phyloP scores from a whole-genome alignment of 2,113 vertebrate genomes.

The Nerophis ophidion region DNA sequence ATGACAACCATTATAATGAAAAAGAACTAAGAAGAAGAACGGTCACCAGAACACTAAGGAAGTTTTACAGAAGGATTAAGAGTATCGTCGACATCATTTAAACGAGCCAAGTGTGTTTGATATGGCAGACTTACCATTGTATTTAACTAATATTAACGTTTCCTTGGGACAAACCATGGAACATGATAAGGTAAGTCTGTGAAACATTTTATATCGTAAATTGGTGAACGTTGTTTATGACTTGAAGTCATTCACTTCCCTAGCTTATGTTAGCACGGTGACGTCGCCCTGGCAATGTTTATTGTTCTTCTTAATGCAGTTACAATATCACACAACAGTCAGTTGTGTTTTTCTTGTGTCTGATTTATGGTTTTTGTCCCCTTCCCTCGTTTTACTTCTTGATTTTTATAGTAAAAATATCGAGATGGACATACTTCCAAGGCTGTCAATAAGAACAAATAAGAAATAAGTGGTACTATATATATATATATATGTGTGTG shows the following conservation, averaged over 20 bases:
- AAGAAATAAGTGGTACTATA: too few species aligned
- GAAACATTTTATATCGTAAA: not conserved
- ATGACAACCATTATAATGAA: not conserved
- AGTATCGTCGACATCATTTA: not conserved
- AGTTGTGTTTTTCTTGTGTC: not conserved
- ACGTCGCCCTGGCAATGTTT: not conserved
- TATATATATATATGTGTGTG: too few species aligned
- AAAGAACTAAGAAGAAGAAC: not conserved
- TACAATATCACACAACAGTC: not conserved
- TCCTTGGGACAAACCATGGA: conserved; percentile 67
- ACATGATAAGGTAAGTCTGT: conserved; percentile 57
- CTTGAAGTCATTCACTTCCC: conserved; percentile 30
- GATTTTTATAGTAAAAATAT: not conserved
- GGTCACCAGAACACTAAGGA: too few species aligned
- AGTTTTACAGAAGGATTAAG: not conserved
- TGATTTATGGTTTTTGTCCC: not conserved
- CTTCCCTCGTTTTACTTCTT: not conserved
- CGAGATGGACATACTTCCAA: too few species aligned
- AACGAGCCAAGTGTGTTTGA: not conserved
- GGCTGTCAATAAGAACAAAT: too few species aligned
- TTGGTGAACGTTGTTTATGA: not conserved
- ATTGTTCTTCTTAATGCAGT: not conserved
- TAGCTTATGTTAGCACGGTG: conserved; percentile 14
- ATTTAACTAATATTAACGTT: conserved; percentile 59
- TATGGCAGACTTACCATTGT: conserved; percentile 63